A percentile compares a stretch with the other conserved stretches of the same genome.
phyloP scores from a whole-genome alignment of 2,888 invertebrate genomes.

The Pediacus dermestoides region DNA sequence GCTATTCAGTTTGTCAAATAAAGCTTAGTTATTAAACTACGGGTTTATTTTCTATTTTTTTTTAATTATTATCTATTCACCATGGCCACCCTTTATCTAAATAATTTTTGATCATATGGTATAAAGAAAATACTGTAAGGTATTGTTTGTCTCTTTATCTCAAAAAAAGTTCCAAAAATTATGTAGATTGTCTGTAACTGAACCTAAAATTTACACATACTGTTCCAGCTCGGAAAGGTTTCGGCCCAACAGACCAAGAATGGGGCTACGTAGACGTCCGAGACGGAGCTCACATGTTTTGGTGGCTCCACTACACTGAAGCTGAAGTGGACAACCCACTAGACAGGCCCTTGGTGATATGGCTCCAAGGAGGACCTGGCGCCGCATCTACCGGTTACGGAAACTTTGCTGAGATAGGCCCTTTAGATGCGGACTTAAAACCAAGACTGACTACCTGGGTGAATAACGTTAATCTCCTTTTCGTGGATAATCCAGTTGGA shows the following conservation, averaged over 20 bases:
- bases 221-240: neutral
- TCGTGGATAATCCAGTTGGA: constrained; percentile 89
- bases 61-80: no score
- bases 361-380: constrained; percentile 86
- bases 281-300: constrained; percentile 58
- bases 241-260: constrained; percentile 45
- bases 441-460: constrained; percentile 58
- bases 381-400: constrained; percentile 57
- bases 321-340: constrained; percentile 55
- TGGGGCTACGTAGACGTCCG: constrained; percentile 59
- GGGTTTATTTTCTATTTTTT: no score
- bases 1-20: no score
- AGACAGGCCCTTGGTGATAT: constrained; percentile 74
- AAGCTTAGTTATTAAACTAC: no score
- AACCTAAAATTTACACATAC: no score
- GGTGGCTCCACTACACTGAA: constrained; percentile 72
- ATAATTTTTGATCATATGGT: no score
- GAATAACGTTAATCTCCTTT: constrained; percentile 64
- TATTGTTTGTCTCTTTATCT: no score
- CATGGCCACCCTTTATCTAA: no score
- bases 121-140: no score
- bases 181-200: no score
- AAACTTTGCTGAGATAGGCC: constrained; percentile 60
- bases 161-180: no score
- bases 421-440: constrained; percentile 40